A percentile compares a stretch with the other conserved stretches of the same genome.
These are phyloP conservation scores for Zophobas morio DNA, from an alignment of 1,140 invertebrate species.

Conservation along the genomic window DNA sequence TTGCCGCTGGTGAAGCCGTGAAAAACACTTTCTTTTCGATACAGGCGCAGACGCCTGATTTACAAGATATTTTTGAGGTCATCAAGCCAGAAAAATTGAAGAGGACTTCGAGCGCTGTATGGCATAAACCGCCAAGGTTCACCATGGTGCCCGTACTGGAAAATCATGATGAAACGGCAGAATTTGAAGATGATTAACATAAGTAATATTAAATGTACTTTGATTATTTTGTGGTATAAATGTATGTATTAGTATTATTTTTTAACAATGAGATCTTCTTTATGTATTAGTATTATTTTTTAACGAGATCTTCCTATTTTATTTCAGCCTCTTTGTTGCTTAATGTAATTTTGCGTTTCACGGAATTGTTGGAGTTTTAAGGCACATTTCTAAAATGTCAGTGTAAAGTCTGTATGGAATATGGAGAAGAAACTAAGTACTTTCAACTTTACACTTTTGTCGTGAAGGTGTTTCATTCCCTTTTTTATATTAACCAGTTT, in stretches of 20 bases:
- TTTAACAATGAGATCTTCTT: slow-evolving; percentile 15
- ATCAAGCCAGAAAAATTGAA: slow-evolving; percentile 76
- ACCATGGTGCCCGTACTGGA: slow-evolving; percentile 57
- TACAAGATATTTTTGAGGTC: slow-evolving; percentile 76
- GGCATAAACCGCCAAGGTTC: slow-evolving; percentile 77
- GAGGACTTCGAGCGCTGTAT: slow-evolving; percentile 80
- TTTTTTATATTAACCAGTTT: slow-evolving; percentile 12
- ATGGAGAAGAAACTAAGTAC: background rate
- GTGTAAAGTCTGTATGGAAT: background rate
- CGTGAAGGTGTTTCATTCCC: slow-evolving; percentile 16
- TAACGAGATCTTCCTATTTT: too few relatives aligned
- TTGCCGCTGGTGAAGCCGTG: slow-evolving; percentile 54
- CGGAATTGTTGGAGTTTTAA: slow-evolving; percentile 20
- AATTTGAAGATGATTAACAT: too few relatives aligned
- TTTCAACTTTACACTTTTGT: slow-evolving; percentile 19
- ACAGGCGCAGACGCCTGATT: slow-evolving; percentile 76
- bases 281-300: background rate
- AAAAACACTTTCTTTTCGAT: slow-evolving; percentile 75
- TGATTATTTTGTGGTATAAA: too few relatives aligned
- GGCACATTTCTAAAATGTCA: slow-evolving; percentile 11
- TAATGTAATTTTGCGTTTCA: slow-evolving; percentile 22
- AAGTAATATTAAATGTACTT: too few relatives aligned
- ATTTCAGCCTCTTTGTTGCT: slow-evolving; percentile 3
- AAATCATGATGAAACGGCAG: slow-evolving; percentile 1
- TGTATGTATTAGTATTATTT: background rate